phyloP scores from a whole-genome alignment of 1,140 invertebrate genomes.

The Meloidogyne exigua region DNA sequence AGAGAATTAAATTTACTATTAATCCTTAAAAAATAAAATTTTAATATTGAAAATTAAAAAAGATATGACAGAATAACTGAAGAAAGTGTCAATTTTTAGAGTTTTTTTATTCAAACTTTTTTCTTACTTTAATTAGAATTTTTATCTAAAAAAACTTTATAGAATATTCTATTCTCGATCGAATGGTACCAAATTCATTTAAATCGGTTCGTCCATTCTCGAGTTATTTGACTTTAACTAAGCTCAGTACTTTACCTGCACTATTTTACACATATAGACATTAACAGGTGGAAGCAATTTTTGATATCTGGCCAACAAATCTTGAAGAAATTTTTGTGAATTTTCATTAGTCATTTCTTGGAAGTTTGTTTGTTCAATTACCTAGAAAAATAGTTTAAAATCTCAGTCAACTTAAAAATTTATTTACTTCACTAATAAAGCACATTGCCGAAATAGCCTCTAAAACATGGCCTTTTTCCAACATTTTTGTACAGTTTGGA shows the following conservation, averaged over 20 bases:
- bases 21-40: too few relatives aligned
- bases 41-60: too few relatives aligned
- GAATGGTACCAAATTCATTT: too few relatives aligned
- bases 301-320: constrained; percentile 17
- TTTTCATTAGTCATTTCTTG: constrained; percentile 24
- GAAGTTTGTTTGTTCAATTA: constrained; percentile 33
- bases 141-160: too few relatives aligned
- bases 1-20: too few relatives aligned
- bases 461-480: constrained; percentile 35
- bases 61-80: too few relatives aligned
- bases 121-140: too few relatives aligned
- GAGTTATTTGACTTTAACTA: too few relatives aligned
- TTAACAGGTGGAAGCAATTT: constrained; percentile 33
- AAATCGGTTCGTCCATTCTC: too few relatives aligned
- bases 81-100: too few relatives aligned
- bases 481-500: constrained; percentile 32
- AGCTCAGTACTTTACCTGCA: constrained; percentile 32
- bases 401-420: not conserved
- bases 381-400: not conserved
- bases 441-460: constrained; percentile 46
- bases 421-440: constrained; percentile 42
- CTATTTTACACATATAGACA: constrained; percentile 46
- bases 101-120: too few relatives aligned
- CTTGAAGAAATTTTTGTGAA: constrained; percentile 18
- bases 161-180: too few relatives aligned